Evolutionary conservation across 2,888 invertebrate genomes (phyloP).

Genomic region (Agrenia bidenticulata): DNA sequence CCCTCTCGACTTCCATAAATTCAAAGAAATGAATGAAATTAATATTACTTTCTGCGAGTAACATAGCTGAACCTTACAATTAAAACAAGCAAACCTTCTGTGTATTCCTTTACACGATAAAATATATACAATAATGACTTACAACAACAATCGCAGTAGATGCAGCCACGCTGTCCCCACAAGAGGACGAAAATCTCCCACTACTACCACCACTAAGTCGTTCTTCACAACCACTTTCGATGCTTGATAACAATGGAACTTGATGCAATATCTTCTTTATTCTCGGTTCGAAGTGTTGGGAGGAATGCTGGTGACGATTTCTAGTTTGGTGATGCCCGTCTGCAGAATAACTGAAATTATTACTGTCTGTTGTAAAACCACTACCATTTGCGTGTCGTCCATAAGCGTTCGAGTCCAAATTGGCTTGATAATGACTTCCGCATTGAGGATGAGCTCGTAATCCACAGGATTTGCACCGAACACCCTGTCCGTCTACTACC

Average conservation of each 20-base stretch:
- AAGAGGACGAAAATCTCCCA: constrained; percentile 38
- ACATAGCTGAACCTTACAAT: too few relatives aligned
- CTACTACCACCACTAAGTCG: constrained; percentile 42
- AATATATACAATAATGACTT: too few relatives aligned
- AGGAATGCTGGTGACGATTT: constrained; percentile 19
- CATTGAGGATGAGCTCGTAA: constrained; percentile 45
- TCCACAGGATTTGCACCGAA: constrained; percentile 43
- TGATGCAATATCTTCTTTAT: constrained; percentile 47
- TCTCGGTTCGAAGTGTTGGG: constrained; percentile 42
- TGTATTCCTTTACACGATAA: too few relatives aligned
- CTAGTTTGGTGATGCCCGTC: constrained; percentile 17
- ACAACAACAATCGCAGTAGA: constrained; percentile 48
- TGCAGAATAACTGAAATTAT: constrained; percentile 21
- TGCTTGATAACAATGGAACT: constrained; percentile 35
- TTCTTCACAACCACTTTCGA: constrained; percentile 38
- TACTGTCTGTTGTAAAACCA: constrained; percentile 9
- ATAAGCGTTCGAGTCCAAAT: constrained; percentile 29
- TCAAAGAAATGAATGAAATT: too few relatives aligned
- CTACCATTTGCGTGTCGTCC: constrained; percentile 6
- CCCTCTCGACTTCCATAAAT: too few relatives aligned
- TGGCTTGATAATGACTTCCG: constrained; percentile 40
- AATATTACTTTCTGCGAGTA: too few relatives aligned
- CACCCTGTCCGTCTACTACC: constrained; percentile 42
- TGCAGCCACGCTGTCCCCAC: constrained; percentile 47
- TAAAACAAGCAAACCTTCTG: too few relatives aligned